phyloP scores from a whole-genome alignment of 2,888 invertebrate genomes.

The Platycnemis pennipes region DNA sequence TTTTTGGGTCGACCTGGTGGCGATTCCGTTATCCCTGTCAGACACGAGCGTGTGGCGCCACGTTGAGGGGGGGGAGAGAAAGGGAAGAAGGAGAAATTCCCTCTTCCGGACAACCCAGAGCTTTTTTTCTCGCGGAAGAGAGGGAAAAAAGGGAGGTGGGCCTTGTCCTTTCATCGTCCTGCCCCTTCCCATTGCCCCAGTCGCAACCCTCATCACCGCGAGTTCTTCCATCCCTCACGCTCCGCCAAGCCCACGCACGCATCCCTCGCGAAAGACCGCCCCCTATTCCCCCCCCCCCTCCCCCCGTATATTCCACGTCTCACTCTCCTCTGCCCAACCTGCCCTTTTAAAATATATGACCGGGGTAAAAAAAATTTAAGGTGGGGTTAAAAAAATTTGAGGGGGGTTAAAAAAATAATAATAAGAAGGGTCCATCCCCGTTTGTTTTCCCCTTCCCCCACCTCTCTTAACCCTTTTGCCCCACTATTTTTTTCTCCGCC shows the following conservation, averaged over 20 bases:
- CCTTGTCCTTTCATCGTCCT: neutral
- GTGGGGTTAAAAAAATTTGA: neutral
- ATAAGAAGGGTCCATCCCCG: constrained; percentile 9
- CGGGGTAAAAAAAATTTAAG: neutral
- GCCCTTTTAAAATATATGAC: neutral
- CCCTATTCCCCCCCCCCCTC: neutral
- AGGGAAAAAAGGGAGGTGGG: neutral
- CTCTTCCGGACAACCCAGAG: too few species aligned
- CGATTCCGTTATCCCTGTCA: neutral
- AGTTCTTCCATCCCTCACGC: neutral
- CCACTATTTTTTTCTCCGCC: neutral
- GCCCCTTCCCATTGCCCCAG: neutral
- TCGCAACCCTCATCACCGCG: neutral
- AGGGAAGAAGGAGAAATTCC: too few species aligned
- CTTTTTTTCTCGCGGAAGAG: too few species aligned
- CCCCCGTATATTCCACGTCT: neutral
- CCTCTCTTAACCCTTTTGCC: neutral
- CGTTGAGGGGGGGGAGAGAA: neutral
- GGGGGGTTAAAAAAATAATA: neutral
- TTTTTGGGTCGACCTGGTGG: neutral
- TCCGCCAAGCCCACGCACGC: neutral
- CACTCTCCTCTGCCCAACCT: neutral
- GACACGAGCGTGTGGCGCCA: neutral
- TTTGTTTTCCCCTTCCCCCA: neutral
- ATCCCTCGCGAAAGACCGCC: too few species aligned